Conservation (phyloP, 2,888 invertebrate genomes). For the Candidula unifasciata region DNA sequence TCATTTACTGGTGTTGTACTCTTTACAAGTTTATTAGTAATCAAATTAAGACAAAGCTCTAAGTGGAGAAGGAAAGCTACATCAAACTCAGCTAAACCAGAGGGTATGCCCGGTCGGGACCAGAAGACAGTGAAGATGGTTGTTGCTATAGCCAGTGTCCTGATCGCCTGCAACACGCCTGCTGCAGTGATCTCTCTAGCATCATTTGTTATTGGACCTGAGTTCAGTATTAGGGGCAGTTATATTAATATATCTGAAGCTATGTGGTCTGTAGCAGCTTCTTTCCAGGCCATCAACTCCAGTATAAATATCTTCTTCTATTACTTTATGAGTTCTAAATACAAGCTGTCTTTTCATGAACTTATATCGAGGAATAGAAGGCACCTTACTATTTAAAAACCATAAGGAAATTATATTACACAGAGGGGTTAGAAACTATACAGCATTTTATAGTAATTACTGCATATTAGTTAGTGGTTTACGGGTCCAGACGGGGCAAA, state of each 20-base stretch:
- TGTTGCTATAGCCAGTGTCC: not conserved
- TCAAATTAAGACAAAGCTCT: not conserved
- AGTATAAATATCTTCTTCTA: conserved; percentile 19
- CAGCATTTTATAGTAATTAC: too few relatives aligned
- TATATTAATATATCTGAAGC: not conserved
- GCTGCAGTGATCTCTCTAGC: not conserved
- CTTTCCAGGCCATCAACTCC: not conserved
- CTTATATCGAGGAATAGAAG: too few relatives aligned
- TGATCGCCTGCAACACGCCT: conserved; percentile 16
- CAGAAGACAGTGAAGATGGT: conserved; percentile 18
- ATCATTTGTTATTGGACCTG: not conserved
- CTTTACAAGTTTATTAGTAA: conserved; percentile 10
- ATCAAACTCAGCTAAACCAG: not conserved
- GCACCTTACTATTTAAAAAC: too few relatives aligned
- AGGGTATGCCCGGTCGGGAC: not conserved
- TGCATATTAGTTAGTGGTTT: too few relatives aligned
- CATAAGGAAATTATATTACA: too few relatives aligned
- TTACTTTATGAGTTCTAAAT: conserved; percentile 29
- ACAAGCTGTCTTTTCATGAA: not conserved
- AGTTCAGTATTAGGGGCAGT: not conserved
- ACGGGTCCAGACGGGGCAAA: too few relatives aligned
- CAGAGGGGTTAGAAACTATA: too few relatives aligned
- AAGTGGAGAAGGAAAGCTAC: conserved; percentile 18
- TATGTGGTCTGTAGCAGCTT: not conserved
- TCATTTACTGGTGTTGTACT: conserved; percentile 3